Evolutionary conservation across 1,140 invertebrate species (phyloP), one percentile per base, ranked within the genome.

Genomic region (Epicauta chinensis): DNA sequence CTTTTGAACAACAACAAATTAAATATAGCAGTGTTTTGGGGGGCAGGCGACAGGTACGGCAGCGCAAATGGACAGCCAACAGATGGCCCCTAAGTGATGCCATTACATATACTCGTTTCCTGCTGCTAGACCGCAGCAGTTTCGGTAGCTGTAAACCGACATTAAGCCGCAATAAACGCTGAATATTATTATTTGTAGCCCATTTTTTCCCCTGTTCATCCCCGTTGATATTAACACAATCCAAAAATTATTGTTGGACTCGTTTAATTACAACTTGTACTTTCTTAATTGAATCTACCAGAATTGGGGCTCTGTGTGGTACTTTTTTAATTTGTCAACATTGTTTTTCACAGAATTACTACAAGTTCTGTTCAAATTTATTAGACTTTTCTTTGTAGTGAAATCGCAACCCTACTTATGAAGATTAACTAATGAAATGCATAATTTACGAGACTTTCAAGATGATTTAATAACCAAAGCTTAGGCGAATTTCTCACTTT

Each of bases 361-460:
- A n/a, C n/a, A n/a, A n/a, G n/a, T n/a, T n/a, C 7, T 23, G 23
- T 23, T 23, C 4, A 5, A 23, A 23, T 23, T 23, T 23, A 23
- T 23, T 3, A 7, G 0, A 7, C 23, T 3, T 23, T 23, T 23
- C 23, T 23, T 23, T 23, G 4, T n/a, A n/a, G n/a, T n/a, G n/a
- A n/a, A 56, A 52, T 56, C 52, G 57, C 50, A 59, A 53, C 57
- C 53, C 53, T 59, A 59, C 57, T 59, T 59, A 59, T 56, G 37
- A 38, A 46, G 57, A 59, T 59, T 59, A 59, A 59, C 53, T 59
- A 59, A 59, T 59, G 57, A 59, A 59, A 59, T 56, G 39, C 40
- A 53, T 53, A 54, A 59, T 53, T 59, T 59, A 56, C 37, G 50
- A n/a, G 16, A 31, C 15, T 34, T 16, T 14, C 15, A 37, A 17